A percentile compares a stretch with the other conserved stretches of the same genome.
phyloP scores from a whole-genome alignment of 2,797 vertebrate genomes.

The Lycodopsis pacificus region DNA sequence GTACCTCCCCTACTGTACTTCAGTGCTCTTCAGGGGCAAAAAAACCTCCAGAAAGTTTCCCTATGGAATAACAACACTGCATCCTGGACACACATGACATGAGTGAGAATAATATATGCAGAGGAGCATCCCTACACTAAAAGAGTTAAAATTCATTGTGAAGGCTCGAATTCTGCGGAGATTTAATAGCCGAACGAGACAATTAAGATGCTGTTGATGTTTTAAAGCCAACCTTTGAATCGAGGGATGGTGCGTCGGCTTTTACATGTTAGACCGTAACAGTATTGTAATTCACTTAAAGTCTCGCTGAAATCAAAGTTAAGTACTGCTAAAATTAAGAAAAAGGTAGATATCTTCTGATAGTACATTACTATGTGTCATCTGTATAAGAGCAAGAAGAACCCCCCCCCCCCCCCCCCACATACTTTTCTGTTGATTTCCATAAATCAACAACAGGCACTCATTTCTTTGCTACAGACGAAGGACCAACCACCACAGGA shows the following conservation, averaged over 20 bases:
- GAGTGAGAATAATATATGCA: neutral
- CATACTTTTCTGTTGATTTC: too few relatives aligned
- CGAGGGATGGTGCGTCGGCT: neutral
- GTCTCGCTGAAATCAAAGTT: too few relatives aligned
- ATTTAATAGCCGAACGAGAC: neutral
- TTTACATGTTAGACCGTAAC: neutral
- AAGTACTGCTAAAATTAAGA: neutral
- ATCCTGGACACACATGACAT: neutral
- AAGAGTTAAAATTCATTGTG: neutral
- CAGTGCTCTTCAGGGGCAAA: constrained; percentile 11
- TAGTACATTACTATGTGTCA: neutral
- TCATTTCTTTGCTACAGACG: constrained; percentile 50
- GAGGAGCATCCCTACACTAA: neutral
- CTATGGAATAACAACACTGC: constrained; percentile 21
- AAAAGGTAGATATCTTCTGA: neutral
- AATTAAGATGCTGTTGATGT: constrained; percentile 4
- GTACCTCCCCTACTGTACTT: constrained; percentile 26
- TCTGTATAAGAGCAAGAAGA: neutral
- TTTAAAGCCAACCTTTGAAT: constrained; percentile 1
- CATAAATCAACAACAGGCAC: constrained; percentile 17
- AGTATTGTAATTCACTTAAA: neutral
- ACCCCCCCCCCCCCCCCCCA: too few relatives aligned
- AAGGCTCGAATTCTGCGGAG: neutral
- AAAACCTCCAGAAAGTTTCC: neutral
- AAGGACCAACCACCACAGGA: constrained; percentile 33